phyloP scores from a whole-genome alignment of 2,113 vertebrate species.

The Paramormyrops kingsleyae region DNA sequence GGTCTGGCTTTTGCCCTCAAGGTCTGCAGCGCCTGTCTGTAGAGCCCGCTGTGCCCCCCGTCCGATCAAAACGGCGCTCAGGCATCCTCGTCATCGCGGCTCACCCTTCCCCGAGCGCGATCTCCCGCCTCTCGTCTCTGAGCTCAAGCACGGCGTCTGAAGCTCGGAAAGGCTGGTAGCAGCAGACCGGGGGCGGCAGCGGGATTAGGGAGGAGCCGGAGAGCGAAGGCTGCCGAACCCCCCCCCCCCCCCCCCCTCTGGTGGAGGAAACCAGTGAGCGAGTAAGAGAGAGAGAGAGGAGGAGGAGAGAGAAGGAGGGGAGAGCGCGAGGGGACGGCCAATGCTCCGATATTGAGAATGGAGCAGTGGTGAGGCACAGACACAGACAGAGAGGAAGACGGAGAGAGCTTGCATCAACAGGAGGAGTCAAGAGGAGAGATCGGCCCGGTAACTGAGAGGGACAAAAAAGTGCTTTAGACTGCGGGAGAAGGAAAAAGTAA shows the following conservation, averaged over 20 bases:
- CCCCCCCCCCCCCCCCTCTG: constrained; percentile 42
- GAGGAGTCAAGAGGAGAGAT: constrained; percentile 42
- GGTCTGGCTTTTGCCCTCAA: constrained; percentile 40
- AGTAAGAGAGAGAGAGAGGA: constrained; percentile 32
- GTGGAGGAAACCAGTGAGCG: constrained; percentile 34
- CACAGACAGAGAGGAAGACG: constrained; percentile 39
- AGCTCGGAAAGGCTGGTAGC: constrained; percentile 29
- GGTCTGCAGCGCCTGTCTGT: constrained; percentile 44
- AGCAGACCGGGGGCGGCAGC: constrained; percentile 13
- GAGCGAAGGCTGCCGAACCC: constrained; percentile 41
- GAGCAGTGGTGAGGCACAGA: constrained; percentile 45
- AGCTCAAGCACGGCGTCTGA: constrained; percentile 11
- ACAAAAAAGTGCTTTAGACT: constrained; percentile 27
- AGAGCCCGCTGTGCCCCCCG: constrained; percentile 39
- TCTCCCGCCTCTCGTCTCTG: neutral
- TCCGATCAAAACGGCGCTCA: constrained; percentile 54
- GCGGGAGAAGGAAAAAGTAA: constrained; percentile 15
- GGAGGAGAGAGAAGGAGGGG: constrained; percentile 25
- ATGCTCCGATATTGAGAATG: constrained; percentile 51
- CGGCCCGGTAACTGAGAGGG: constrained; percentile 12
- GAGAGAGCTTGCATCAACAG: constrained; percentile 45
- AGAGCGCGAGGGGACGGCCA: constrained; percentile 30
- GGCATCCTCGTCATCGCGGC: constrained; percentile 25
- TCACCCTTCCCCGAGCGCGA: neutral
- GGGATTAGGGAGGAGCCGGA: constrained; percentile 50